Evolutionary conservation across 2,888 invertebrate genomes (phyloP).

Genomic region (Trichogramma evanescens): DNA sequence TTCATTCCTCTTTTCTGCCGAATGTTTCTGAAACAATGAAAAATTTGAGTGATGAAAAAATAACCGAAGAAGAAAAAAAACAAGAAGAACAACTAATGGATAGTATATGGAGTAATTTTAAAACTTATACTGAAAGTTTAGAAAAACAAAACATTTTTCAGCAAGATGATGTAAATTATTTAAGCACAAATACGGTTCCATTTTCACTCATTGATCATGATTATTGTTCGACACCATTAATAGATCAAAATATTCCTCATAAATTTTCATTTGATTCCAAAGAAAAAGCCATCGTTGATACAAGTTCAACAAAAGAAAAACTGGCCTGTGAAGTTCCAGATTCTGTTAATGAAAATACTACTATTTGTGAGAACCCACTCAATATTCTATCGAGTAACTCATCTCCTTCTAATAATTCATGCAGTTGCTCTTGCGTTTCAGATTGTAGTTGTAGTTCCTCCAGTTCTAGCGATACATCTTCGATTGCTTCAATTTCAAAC

Average conservation of each 20-base stretch:
- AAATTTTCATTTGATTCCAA: no score
- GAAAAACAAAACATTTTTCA: slow-evolving; percentile 48
- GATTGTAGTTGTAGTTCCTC: slow-evolving; percentile 75
- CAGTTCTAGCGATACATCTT: slow-evolving; percentile 51
- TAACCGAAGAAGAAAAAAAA: slow-evolving; percentile 46
- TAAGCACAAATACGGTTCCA: no score
- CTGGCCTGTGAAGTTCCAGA: slow-evolving; percentile 20
- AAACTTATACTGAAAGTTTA: slow-evolving; percentile 65
- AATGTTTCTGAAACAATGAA: background rate
- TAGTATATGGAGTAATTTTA: slow-evolving; percentile 72
- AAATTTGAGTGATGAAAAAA: slow-evolving; percentile 32
- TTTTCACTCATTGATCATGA: no score
- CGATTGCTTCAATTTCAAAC: slow-evolving; percentile 2
- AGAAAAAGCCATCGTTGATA: no score
- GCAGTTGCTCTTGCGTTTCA: slow-evolving; percentile 73
- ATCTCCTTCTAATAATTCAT: slow-evolving; percentile 68
- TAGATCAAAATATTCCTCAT: no score
- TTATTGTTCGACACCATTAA: no score
- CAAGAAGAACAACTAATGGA: slow-evolving; percentile 60
- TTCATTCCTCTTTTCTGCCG: no score
- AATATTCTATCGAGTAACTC: slow-evolving; percentile 68
- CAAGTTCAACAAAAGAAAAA: no score
- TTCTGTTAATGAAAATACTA: slow-evolving; percentile 1
- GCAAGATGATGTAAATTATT: no score
- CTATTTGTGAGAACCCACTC: slow-evolving; percentile 26